phyloP scores from a whole-genome alignment of 2,888 invertebrate genomes.

The Teleiodes luculella region DNA sequence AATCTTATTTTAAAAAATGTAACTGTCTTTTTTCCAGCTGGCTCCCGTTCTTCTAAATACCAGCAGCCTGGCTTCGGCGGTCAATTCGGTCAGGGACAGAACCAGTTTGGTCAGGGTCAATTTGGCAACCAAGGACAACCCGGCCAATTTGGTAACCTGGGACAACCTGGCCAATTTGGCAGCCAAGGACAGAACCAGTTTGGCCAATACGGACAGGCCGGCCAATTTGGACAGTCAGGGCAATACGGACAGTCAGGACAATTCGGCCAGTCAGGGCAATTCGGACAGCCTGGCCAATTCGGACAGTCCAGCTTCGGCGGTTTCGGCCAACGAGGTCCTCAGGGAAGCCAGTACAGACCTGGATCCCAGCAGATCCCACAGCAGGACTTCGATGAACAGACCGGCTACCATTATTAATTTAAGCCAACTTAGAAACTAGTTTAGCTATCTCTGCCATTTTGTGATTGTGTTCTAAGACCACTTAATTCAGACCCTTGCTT shows the following conservation, averaged over 20 bases:
- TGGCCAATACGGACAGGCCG: not conserved
- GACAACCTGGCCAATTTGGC: not conserved
- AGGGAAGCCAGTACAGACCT: constrained; percentile 23
- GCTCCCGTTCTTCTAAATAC: not conserved
- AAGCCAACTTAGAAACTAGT: not conserved
- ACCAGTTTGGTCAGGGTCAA: constrained; percentile 11
- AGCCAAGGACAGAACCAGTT: constrained; percentile 2
- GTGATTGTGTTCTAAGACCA: constrained; percentile 28
- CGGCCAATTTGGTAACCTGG: not conserved
- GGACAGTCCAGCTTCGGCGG: constrained; percentile 17
- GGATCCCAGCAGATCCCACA: constrained; percentile 58
- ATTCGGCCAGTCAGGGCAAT: constrained; percentile 15
- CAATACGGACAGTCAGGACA: not conserved
- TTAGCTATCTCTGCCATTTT: constrained; percentile 20
- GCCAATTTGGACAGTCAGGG: not conserved
- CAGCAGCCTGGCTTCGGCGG: constrained; percentile 6
- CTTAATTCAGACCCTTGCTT: not conserved
- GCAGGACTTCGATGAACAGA: constrained; percentile 62
- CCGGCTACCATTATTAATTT: constrained; percentile 60
- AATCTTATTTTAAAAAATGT: not conserved
- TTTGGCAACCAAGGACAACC: not conserved
- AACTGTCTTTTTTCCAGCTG: not conserved
- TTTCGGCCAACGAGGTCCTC: constrained; percentile 15
- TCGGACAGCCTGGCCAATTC: not conserved
- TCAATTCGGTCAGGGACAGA: constrained; percentile 14